These are phyloP conservation scores for Asteroscopus sphinx DNA, from an alignment of 2,888 invertebrate species.

Conservation along the genomic window DNA sequence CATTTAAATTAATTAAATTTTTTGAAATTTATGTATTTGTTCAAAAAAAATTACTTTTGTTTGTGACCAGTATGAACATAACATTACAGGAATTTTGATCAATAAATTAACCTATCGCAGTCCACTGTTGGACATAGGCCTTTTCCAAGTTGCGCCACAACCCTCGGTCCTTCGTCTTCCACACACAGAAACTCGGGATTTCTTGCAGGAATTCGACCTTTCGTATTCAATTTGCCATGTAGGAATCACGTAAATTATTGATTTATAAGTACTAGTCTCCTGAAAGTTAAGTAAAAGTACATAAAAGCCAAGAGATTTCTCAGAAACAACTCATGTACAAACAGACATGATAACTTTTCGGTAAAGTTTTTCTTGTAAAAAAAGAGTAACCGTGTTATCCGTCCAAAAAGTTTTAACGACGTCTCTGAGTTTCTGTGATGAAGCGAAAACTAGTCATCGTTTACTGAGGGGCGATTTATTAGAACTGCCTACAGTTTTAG, in stretches of 20 bases:
- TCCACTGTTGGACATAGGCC: too few species aligned
- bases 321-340: slow-evolving; percentile 63
- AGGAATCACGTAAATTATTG: neutral
- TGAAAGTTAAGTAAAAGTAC: slow-evolving; percentile 21
- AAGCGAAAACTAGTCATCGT: slow-evolving; percentile 52
- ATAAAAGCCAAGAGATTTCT: slow-evolving; percentile 29
- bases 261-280: neutral
- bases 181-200: too few species aligned
- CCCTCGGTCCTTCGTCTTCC: too few species aligned
- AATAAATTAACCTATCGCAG: too few species aligned
- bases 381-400: slow-evolving; percentile 71
- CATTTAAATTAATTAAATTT: too few species aligned
- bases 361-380: slow-evolving; percentile 64
- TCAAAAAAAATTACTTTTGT: too few species aligned
- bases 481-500: slow-evolving; percentile 8
- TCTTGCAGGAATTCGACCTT: neutral
- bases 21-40: too few species aligned
- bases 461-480: slow-evolving; percentile 38
- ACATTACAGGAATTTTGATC: too few species aligned
- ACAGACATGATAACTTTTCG: slow-evolving; percentile 67
- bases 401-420: slow-evolving; percentile 80
- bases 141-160: too few species aligned
- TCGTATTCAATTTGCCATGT: slow-evolving; percentile 2
- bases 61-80: too few species aligned
- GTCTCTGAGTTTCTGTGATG: slow-evolving; percentile 55